A percentile compares a stretch with the other conserved stretches of the same genome.
Evolutionary conservation across 1,140 invertebrate species (phyloP).

Genomic region (Lepidurus arcticus): DNA sequence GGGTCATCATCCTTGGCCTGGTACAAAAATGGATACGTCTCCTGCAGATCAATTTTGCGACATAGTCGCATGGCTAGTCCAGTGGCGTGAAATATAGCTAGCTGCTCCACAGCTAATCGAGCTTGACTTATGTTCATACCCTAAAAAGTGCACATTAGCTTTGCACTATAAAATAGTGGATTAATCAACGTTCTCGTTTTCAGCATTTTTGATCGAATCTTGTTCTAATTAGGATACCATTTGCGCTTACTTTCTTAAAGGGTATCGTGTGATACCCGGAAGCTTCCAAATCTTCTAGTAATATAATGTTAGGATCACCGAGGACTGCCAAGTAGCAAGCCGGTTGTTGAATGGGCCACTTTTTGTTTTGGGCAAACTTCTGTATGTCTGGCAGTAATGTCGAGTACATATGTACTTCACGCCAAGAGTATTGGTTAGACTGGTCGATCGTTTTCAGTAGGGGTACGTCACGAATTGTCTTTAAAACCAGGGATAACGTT

Average conservation of each 20-base stretch:
- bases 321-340: not conserved
- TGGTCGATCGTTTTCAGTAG: not conserved
- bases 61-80: not conserved
- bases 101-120: not conserved
- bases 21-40: constrained; percentile 4
- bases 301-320: not conserved
- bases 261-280: not conserved
- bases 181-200: not conserved
- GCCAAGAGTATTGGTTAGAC: not conserved
- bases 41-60: not conserved
- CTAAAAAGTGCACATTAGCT: not conserved
- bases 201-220: not conserved
- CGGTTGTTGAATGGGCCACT: not conserved
- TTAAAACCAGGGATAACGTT: not conserved
- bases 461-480: not conserved
- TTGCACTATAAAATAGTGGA: not conserved
- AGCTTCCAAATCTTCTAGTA: constrained; percentile 24
- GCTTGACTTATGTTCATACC: constrained; percentile 14
- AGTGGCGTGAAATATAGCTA: constrained; percentile 25
- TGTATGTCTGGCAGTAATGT: constrained; percentile 16
- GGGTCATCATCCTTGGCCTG: not conserved
- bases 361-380: not conserved
- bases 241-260: not conserved
- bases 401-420: constrained; percentile 22
- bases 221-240: not conserved